These are phyloP conservation scores for Hestina assimilis DNA, from an alignment of 1,140 invertebrate genomes.

Conservation along the genomic window DNA sequence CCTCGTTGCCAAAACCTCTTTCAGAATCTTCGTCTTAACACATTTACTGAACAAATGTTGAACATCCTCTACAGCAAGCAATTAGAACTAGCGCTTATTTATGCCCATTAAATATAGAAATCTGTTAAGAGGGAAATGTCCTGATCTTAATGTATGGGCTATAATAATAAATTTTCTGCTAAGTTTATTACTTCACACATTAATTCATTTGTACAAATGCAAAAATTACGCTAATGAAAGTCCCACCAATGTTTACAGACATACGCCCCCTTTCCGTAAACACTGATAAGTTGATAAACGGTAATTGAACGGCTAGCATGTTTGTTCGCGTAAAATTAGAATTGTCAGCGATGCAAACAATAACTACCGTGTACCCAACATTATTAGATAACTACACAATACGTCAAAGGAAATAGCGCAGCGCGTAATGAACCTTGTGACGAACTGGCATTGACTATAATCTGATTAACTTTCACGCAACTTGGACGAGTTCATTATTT, in stretches of 20 bases:
- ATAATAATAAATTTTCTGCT: no score
- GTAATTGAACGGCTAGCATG: constrained; percentile 39
- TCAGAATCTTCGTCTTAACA: no score
- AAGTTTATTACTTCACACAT: no score
- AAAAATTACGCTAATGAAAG: constrained; percentile 1
- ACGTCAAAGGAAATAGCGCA: constrained; percentile 1
- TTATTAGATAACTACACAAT: constrained; percentile 28
- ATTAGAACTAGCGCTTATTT: no score
- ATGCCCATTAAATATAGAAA: no score
- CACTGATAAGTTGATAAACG: constrained; percentile 32
- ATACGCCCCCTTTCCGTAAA: constrained; percentile 21
- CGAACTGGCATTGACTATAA: neutral
- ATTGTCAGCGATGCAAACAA: constrained; percentile 26
- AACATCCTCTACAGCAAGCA: no score
- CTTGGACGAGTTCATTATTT: no score
- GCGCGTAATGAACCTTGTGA: constrained; percentile 1
- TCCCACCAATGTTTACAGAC: constrained; percentile 1
- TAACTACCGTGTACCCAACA: constrained; percentile 10
- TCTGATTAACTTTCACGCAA: neutral
- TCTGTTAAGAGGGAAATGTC: no score
- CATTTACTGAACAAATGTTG: no score
- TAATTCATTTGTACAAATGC: no score
- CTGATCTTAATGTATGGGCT: no score
- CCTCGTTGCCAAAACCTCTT: no score
- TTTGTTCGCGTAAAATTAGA: constrained; percentile 41